Percentiles rank a stretch among this genome's conserved stretches.
phyloP scores from a whole-genome alignment of 92 coral and sea anemone species.

The Parazoanthus atlanticus region DNA sequence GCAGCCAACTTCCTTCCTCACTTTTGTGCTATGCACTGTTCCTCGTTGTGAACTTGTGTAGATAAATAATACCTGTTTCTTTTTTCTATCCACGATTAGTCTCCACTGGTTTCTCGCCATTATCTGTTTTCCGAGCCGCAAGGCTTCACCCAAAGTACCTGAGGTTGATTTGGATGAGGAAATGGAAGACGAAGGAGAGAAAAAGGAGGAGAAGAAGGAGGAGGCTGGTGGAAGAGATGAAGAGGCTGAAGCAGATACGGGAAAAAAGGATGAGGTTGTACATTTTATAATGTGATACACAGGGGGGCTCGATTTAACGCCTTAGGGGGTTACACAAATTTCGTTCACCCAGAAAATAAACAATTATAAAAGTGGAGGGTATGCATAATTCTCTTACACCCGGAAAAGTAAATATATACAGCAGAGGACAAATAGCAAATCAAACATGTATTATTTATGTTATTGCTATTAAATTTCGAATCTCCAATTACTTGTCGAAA shows the following conservation, averaged over 20 bases:
- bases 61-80: background rate
- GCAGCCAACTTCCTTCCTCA: no score
- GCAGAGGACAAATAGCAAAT: no score
- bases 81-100: constrained; percentile 37
- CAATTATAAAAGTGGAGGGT: no score
- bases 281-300: no score
- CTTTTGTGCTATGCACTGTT: background rate
- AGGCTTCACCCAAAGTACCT: constrained; percentile 5
- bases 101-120: constrained; percentile 92
- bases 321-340: no score
- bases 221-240: constrained; percentile 2
- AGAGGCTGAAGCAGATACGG: constrained; percentile 23
- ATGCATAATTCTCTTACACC: no score
- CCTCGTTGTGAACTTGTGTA: background rate
- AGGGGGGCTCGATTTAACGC: no score
- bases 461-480: no score
- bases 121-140: constrained; percentile 79
- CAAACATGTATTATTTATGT: no score
- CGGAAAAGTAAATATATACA: no score
- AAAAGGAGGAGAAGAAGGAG: background rate
- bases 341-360: no score
- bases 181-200: constrained; percentile 29
- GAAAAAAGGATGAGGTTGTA: constrained; percentile 25
- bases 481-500: no score
- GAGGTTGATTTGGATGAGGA: constrained; percentile 44